Base-by-base conservation (phyloP, 1,140 invertebrate species). In the Meloidogyne hapla region DNA sequence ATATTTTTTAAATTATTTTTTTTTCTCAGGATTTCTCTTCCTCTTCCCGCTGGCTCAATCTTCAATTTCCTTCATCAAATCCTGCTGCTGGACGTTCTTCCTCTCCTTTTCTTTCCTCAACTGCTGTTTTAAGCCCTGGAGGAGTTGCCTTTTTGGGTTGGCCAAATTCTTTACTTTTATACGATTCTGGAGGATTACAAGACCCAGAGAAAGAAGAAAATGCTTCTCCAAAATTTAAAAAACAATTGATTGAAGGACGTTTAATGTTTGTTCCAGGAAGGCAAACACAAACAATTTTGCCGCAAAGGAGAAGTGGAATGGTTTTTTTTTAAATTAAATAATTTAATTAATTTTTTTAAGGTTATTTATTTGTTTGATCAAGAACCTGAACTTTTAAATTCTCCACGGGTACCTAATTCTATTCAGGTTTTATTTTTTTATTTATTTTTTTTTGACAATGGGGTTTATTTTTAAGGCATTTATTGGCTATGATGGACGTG, bases 91-190 rank as follows among this genome's bases (percentile, higher is more conserved):
- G 45, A 48, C n/a, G 18, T 56, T 73, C 71, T 61, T 72, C 82
- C 15, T 81, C 64, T 65, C 62, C 78, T 33, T 81, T 83, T 75
- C 82, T 83, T 13, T 56, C 48, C n/a, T 84, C 82, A n/a, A 84
- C 81, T 9, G 75, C 79, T 23, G 65, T 82, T 45, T 62, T 82
- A 13, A 83, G 80, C 21, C 69, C 73, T 33, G 69, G 65, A 38
- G 82, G 82, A 23, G 78, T 85, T 23, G 82, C 82, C 8, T 83
- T 83, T 56, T 75, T 83, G n/a, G 82, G 82, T 15, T 83, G 82
- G 82, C 83, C 82, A 21, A 83, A 85, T 77, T 45, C 77, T 25
- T 70, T 83, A 26, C 65, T 85, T 18, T 15, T 83, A 0, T 83
- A 74, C 4, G 84, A 75, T 23, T 73, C 18, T 56, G n/a, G 8